These are phyloP conservation scores for Sebastes diaconus DNA, from an alignment of 2,797 vertebrate genomes.

Conservation along the genomic window DNA sequence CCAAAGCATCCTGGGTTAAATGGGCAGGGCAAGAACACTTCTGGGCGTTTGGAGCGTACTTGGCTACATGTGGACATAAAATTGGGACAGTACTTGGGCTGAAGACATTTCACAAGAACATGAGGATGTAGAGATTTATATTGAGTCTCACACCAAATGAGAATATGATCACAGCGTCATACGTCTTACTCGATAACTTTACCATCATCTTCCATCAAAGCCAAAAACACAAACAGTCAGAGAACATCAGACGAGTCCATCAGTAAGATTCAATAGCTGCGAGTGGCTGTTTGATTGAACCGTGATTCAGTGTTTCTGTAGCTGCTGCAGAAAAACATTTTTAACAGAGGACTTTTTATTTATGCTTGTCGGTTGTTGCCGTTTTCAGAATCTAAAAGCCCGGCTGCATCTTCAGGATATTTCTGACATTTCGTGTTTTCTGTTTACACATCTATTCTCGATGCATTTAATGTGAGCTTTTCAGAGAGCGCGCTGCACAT, in stretches of 20 bases:
- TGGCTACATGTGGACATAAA: too few species aligned
- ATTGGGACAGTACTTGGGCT: too few species aligned
- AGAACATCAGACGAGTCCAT: too few species aligned
- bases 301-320: neutral
- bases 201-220: too few species aligned
- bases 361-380: neutral
- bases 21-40: too few species aligned
- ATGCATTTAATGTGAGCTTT: neutral
- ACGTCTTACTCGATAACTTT: too few species aligned
- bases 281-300: neutral
- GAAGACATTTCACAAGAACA: too few species aligned
- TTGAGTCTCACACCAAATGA: neutral
- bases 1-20: too few species aligned
- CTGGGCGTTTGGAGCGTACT: fast-evolving
- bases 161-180: too few species aligned
- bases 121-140: neutral
- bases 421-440: neutral
- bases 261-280: neutral
- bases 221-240: too few species aligned
- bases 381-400: neutral
- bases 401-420: neutral
- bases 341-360: neutral
- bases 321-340: neutral
- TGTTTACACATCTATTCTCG: neutral
- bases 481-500: neutral